Percentiles rank a stretch among this genome's conserved stretches.
Evolutionary conservation across 64 coral and sea anemone genomes (phyloP).

Genomic region (Anthopleura sola): DNA sequence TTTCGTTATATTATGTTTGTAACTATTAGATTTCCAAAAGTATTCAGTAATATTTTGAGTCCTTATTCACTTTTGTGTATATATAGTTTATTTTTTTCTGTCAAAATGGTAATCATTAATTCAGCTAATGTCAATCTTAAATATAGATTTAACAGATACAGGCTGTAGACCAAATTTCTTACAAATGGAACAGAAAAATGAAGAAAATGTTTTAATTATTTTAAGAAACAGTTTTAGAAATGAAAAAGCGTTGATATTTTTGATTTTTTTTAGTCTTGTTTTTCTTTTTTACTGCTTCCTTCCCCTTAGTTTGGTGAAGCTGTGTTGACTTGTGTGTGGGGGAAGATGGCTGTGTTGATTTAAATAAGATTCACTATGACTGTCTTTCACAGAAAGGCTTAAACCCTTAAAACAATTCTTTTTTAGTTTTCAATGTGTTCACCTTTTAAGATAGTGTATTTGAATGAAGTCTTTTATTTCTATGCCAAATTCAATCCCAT

Average conservation of each 20-base stretch:
- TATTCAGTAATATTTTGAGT: neutral
- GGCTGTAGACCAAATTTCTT: neutral
- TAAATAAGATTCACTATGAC: neutral
- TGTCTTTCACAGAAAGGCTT: neutral
- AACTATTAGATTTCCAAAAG: neutral
- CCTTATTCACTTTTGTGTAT: neutral
- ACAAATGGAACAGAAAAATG: neutral
- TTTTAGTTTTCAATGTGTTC: neutral
- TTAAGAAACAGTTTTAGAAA: neutral
- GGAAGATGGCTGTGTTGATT: conserved; percentile 27
- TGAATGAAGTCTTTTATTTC: neutral
- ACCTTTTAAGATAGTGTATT: neutral
- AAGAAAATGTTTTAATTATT: neutral
- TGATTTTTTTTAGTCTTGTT: neutral
- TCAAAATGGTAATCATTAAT: conserved; percentile 1
- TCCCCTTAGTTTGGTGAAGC: neutral
- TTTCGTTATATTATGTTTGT: neutral
- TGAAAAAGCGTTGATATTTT: neutral
- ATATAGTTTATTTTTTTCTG: neutral
- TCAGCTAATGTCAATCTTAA: conserved; percentile 14
- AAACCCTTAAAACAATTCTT: neutral
- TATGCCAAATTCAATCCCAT: neutral
- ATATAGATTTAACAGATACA: conserved; percentile 24
- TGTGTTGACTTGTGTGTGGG: conserved; percentile 21
- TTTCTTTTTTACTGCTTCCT: neutral